phyloP scores from a whole-genome alignment of 2,797 vertebrate genomes.

The Sebastes wilsoni region DNA sequence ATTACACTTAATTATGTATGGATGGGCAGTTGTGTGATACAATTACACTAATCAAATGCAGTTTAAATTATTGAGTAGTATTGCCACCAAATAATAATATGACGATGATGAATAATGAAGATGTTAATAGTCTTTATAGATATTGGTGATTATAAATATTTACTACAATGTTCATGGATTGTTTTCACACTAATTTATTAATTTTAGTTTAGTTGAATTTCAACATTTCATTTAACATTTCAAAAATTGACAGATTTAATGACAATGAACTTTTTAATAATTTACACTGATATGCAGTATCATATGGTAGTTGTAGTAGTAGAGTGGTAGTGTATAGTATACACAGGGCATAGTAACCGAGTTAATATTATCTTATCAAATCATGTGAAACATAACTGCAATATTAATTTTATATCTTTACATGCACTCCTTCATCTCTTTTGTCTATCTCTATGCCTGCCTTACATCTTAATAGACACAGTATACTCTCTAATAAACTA shows the following conservation, averaged over 20 bases:
- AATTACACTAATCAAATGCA: not conserved
- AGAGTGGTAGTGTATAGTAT: not conserved
- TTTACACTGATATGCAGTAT: not conserved
- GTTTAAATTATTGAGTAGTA: not conserved
- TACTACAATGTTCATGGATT: not conserved
- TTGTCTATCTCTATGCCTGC: not conserved
- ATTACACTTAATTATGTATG: not conserved
- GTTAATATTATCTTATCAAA: not conserved
- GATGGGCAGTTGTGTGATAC: not conserved
- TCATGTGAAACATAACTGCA: not conserved
- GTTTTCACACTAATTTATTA: not conserved
- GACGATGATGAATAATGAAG: not conserved
- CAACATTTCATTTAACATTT: not conserved
- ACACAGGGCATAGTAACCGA: not conserved
- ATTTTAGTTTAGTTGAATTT: not conserved
- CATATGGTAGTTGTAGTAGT: not conserved
- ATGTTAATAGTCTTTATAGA: not conserved
- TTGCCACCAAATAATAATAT: not conserved
- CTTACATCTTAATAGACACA: not conserved
- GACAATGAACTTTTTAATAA: not conserved
- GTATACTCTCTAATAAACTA: too few relatives aligned
- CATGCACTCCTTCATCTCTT: not conserved
- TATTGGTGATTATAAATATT: not conserved
- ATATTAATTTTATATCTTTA: not conserved
- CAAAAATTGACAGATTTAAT: not conserved